Evolutionary conservation across 2,113 vertebrate species (phyloP), one percentile per base, ranked within the genome.

Genomic region (Pelmatolapia mariae): DNA sequence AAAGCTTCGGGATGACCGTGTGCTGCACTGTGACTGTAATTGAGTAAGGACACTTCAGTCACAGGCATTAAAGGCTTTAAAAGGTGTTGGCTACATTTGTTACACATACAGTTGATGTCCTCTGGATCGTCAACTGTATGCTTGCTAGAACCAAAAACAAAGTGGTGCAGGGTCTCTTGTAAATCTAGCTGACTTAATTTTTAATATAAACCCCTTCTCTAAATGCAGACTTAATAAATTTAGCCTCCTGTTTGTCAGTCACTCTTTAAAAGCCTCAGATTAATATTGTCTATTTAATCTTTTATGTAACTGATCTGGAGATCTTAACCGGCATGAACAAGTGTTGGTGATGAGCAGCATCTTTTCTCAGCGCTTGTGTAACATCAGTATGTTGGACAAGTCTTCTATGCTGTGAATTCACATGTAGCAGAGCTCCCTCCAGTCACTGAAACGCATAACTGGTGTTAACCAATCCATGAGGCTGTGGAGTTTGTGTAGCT

Each of bases 31-130:
- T 57, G 63, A 36, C 59, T 19, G 9, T 63, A 63, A 1, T 59
- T 84, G 76, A 79, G 80, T 71, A 85, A 73, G 53, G 86, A 71
- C 80, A 3, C 10, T 80, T 8, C 56, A 45, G 78, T 83, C 73
- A 80, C 38, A 40, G 78, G 85, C 63, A 88, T 94, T 91, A 94
- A 90, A 86, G 13, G 87, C 86, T 95, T 93, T 87, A 85, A 36
- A 73, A 43, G 38, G 53, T 71, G 79, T 54, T 66, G 8, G 38
- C 40, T 4, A 19, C 43, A 3, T 31, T 33, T 79, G 13, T 83
- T 53, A 50, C 40, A 24, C 38, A 43, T 11, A 38, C 22, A 1
- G 18, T 24, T 56, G 7, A 84, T 43, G 45, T 78, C 81, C 24
- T 47, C 24, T 4, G 19, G 26, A 7, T 53, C 31, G 2, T 18